These are phyloP conservation scores for Hipparchia semele DNA, from an alignment of 2,888 invertebrate species.

Conservation along the genomic window DNA sequence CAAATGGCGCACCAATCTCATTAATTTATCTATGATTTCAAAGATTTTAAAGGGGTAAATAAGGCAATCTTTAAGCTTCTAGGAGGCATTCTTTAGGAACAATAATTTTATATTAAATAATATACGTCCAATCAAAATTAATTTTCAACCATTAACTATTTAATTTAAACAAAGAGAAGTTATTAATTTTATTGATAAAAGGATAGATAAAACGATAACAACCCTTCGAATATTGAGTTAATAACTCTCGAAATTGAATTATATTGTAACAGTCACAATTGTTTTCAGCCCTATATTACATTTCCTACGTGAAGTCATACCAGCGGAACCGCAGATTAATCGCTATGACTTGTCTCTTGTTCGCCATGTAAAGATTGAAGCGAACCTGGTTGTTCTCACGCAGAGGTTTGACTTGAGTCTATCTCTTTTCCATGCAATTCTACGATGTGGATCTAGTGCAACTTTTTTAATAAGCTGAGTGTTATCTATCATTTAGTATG, in stretches of 20 bases:
- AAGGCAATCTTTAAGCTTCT: not conserved
- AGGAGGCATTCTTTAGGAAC: not conserved
- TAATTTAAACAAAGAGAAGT: constrained; percentile 27
- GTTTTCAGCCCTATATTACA: constrained; percentile 46
- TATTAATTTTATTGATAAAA: constrained; percentile 39
- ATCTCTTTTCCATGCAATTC: too few relatives aligned
- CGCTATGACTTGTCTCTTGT: too few relatives aligned
- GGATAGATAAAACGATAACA: constrained; percentile 41
- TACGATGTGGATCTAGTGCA: too few relatives aligned
- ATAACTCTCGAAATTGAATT: constrained; percentile 62
- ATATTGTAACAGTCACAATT: constrained; percentile 62
- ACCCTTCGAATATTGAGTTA: constrained; percentile 47
- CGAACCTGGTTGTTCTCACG: too few relatives aligned
- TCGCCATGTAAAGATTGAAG: too few relatives aligned
- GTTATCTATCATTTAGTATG: too few relatives aligned
- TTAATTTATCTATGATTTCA: too few relatives aligned
- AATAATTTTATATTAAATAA: not conserved
- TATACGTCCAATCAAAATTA: not conserved
- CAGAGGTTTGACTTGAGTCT: too few relatives aligned
- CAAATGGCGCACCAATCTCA: too few relatives aligned
- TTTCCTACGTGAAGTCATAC: too few relatives aligned
- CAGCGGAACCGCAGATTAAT: too few relatives aligned
- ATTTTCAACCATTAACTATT: constrained; percentile 26
- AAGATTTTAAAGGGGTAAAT: not conserved
- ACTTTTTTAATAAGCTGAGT: too few relatives aligned